These are phyloP conservation scores for Carassius gibelio DNA, from an alignment of 2,113 vertebrate species.

Conservation along the genomic window DNA sequence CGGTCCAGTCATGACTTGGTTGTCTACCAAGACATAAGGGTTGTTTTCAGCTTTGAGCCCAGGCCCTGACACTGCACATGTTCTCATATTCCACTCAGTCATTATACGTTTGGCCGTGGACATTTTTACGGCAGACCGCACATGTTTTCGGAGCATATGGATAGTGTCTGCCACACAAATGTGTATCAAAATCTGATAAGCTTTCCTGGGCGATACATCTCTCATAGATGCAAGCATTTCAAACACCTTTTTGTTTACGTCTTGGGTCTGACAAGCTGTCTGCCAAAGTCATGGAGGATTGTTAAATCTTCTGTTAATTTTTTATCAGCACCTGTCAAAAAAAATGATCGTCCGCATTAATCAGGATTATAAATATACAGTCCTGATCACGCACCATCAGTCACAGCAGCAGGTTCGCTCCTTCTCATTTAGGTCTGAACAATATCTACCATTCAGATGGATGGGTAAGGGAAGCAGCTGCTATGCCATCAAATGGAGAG, in stretches of 20 bases:
- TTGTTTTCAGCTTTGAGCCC: conserved; percentile 27
- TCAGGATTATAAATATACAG: background rate
- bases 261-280: background rate
- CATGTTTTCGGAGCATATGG: conserved; percentile 29
- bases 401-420: background rate
- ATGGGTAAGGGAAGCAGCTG: background rate
- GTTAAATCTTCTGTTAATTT: background rate
- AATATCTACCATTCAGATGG: background rate
- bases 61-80: conserved; percentile 2
- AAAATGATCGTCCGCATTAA: background rate
- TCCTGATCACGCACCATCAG: background rate
- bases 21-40: conserved; percentile 16
- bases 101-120: background rate
- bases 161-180: conserved; percentile 26
- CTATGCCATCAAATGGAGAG: conserved; percentile 29
- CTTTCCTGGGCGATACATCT: background rate
- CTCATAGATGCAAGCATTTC: background rate
- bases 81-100: conserved; percentile 19
- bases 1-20: background rate
- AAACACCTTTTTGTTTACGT: background rate
- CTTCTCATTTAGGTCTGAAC: background rate
- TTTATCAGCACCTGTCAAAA: too few species aligned
- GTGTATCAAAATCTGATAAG: conserved; percentile 14
- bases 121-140: background rate
- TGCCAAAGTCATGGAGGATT: too few species aligned